A percentile compares a stretch with the other conserved stretches of the same genome.
Evolutionary conservation across 2,797 vertebrate genomes (phyloP).

Genomic region (Discoglossus pictus): DNA sequence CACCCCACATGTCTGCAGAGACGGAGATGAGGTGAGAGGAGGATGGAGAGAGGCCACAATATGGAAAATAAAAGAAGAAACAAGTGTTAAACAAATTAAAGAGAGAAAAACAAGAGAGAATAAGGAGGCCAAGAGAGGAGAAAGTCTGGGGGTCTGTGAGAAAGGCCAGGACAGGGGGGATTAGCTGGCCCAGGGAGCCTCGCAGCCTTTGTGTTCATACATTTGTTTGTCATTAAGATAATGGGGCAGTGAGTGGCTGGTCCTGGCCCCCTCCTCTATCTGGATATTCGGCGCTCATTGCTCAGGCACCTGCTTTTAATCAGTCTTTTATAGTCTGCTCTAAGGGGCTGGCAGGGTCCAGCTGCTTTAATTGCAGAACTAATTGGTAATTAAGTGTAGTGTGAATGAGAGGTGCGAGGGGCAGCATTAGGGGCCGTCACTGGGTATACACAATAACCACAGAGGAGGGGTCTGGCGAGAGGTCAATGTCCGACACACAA

Average conservation of each 20-base stretch:
- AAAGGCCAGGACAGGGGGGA: constrained; percentile 11
- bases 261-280: background rate
- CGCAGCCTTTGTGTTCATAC: constrained; percentile 2
- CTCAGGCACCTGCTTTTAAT: constrained; percentile 30
- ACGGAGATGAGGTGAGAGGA: too few species aligned
- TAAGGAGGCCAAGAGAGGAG: too few species aligned
- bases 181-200: background rate
- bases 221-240: constrained; percentile 32
- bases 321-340: constrained; percentile 31
- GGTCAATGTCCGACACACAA: constrained; percentile 27
- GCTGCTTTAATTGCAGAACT: constrained; percentile 39
- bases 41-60: background rate
- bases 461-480: background rate
- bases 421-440: constrained; percentile 23
- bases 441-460: background rate
- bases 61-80: background rate
- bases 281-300: constrained; percentile 1
- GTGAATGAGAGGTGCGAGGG: constrained; percentile 36
- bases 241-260: background rate
- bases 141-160: background rate
- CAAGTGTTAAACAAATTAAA: too few species aligned
- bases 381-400: constrained; percentile 44
- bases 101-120: too few species aligned
- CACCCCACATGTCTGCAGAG: too few species aligned
- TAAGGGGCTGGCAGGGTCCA: constrained; percentile 16